Evolutionary conservation across 2,797 vertebrate genomes (phyloP), one percentile per base, ranked within the genome.

Genomic region (Huso huso): DNA sequence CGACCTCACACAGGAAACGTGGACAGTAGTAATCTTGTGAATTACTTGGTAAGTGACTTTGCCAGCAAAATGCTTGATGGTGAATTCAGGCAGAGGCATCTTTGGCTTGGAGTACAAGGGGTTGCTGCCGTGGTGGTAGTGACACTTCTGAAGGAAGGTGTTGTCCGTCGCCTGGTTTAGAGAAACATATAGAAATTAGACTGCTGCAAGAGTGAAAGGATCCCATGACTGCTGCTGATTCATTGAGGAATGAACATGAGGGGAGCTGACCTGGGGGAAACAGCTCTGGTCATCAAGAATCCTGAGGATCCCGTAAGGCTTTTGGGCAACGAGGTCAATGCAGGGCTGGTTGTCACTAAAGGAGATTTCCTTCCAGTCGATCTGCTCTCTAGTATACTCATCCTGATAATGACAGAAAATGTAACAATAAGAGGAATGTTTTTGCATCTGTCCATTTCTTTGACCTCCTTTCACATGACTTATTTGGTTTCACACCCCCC

Each of bases 131-230:
- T 99, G 96, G 79, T 99, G 95, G 84, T 99, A 99, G 80, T 99
- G 96, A 88, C 96, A 99, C 85, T 99, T 99, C 82, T 99, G 97
- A 65, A 99, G 94, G 74, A 99, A 99, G 0, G 95, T 99, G 86
- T 99, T 95, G 79, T 99, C 97, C 6, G 97, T 99, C 60, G 97
- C 96, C 97, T 99, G 76, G 49, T 1, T n/a, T 73, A 73, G 57
- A 71, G 65, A 79, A 18, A 10, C 71, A 7, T 58, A 7, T 10
- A 65, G 37, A 48, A 48, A 48, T 18, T 8, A 61, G 10, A 15
- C 11, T 53, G 18, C 61, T 60, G 51, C 52, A 69, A 7, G 67
- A 8, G 48, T 15, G 4, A 50, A 64, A 37, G 23, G 23, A 37
- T 37, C 23, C 23, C 23, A 3, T 37, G 2, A 37, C 23, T 37